A percentile compares a stretch with the other conserved stretches of the same genome.
Evolutionary conservation across 2,888 invertebrate species (phyloP).

Genomic region (Leptinotarsa peninsularis): DNA sequence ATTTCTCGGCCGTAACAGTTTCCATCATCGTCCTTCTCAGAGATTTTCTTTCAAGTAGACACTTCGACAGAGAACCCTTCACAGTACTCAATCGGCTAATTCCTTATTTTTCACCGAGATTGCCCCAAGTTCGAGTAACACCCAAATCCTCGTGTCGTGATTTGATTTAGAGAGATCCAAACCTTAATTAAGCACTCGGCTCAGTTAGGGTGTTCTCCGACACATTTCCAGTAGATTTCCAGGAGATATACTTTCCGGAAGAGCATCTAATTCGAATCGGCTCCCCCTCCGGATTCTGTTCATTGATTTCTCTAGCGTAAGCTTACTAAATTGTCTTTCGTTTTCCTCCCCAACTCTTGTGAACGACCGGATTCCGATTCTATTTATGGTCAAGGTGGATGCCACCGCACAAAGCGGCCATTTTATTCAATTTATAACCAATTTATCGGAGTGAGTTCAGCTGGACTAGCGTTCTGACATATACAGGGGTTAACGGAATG

Average conservation of each 20-base stretch:
- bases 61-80: too few species aligned
- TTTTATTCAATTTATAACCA: constrained; percentile 48
- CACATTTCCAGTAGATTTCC: constrained; percentile 60
- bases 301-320: constrained; percentile 65
- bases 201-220: constrained; percentile 51
- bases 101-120: too few species aligned
- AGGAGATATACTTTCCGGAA: constrained; percentile 54
- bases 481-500: too few species aligned
- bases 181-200: constrained; percentile 18
- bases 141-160: constrained; percentile 15
- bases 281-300: constrained; percentile 54
- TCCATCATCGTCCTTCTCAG: too few species aligned
- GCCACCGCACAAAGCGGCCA: constrained; percentile 43
- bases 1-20: too few species aligned
- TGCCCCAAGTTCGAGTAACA: neutral
- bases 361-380: constrained; percentile 45
- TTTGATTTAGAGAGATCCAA: constrained; percentile 19
- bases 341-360: constrained; percentile 30
- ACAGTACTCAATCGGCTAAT: too few species aligned
- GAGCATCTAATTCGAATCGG: constrained; percentile 62
- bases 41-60: too few species aligned
- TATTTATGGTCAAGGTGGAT: constrained; percentile 52
- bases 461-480: constrained; percentile 29
- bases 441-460: constrained; percentile 36
- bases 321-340: constrained; percentile 63